Conservation (phyloP, 2,797 vertebrate genomes). For the Gambelia wislizenii region DNA sequence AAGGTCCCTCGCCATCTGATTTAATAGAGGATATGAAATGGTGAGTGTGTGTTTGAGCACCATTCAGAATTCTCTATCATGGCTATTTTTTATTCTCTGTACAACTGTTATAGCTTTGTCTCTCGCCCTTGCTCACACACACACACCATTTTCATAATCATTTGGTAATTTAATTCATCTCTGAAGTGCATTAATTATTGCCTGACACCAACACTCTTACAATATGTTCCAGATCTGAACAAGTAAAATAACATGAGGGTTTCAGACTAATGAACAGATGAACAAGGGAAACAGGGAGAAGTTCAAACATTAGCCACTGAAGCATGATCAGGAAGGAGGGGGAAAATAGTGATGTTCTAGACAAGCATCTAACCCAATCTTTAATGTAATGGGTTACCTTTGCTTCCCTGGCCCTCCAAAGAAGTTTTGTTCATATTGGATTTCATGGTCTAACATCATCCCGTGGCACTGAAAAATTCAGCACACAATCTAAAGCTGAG, state of each 20-base stretch:
- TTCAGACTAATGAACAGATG: not conserved
- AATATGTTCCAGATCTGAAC: not conserved
- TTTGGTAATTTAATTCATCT: conserved; percentile 6
- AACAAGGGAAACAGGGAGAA: not conserved
- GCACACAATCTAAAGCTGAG: too few relatives aligned
- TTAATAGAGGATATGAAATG: not conserved
- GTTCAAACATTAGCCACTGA: not conserved
- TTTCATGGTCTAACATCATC: not conserved
- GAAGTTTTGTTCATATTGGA: not conserved
- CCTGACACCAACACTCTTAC: not conserved
- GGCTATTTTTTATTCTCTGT: not conserved
- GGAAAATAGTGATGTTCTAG: not conserved
- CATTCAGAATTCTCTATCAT: not conserved
- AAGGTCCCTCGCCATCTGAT: not conserved
- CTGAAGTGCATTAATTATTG: conserved; percentile 10
- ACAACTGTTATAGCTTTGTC: not conserved
- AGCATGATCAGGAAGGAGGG: not conserved
- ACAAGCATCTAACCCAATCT: not conserved
- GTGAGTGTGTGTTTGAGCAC: not conserved
- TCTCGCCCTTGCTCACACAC: too few relatives aligned
- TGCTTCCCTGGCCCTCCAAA: not conserved
- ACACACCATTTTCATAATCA: not conserved
- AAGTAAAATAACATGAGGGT: conserved; percentile 10
- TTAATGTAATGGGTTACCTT: not conserved
- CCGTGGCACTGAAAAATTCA: not conserved